These are phyloP conservation scores for Gryllus longicercus DNA, from an alignment of 2,888 invertebrate genomes.

Conservation along the genomic window DNA sequence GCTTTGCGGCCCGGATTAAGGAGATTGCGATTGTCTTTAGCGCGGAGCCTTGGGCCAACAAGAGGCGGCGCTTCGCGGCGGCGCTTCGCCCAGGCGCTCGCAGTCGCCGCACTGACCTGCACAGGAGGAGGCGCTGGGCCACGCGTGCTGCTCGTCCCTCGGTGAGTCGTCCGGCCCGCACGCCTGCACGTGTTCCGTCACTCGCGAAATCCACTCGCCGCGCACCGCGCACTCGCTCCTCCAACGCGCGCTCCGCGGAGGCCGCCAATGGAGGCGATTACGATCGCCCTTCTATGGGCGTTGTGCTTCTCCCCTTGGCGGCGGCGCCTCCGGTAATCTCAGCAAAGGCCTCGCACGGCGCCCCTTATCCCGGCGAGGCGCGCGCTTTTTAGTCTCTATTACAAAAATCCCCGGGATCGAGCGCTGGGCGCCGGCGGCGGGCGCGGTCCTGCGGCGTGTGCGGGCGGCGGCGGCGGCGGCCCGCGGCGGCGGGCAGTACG, in stretches of 20 bases:
- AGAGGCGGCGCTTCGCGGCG: neutral
- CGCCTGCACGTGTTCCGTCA: neutral
- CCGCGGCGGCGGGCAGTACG: constrained; percentile 34
- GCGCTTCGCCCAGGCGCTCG: neutral
- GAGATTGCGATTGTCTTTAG: constrained; percentile 17
- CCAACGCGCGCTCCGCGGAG: no score
- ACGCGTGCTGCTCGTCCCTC: neutral
- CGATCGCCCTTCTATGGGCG: neutral
- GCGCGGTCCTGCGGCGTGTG: neutral
- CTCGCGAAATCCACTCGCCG: neutral
- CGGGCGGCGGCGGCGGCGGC: neutral
- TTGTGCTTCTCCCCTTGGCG: neutral
- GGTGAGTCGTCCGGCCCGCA: neutral
- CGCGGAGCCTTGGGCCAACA: constrained; percentile 17
- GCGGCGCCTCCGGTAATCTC: neutral
- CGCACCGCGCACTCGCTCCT: neutral
- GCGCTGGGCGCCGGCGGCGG: neutral
- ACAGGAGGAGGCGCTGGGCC: neutral
- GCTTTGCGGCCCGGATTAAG: neutral
- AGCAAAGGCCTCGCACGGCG: neutral
- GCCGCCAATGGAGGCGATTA: no score
- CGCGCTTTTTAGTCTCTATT: constrained; percentile 35
- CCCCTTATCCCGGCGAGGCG: constrained; percentile 3
- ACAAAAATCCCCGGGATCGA: constrained; percentile 37
- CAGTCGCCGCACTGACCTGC: constrained; percentile 19